phyloP scores from a whole-genome alignment of 23 tunicate species.

The Styela clava region DNA sequence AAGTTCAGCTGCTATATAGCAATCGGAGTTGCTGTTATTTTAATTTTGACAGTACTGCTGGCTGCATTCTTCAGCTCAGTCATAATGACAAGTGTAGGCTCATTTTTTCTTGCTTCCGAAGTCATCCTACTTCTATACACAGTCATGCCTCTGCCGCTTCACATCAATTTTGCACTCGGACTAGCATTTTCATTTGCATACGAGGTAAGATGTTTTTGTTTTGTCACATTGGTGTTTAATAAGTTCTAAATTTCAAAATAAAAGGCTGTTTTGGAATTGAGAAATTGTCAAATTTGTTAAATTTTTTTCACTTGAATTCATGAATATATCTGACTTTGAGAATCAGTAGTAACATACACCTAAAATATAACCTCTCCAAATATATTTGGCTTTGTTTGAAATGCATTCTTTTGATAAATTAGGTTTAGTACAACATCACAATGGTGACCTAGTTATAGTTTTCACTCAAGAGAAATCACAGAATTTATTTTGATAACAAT shows the following conservation, averaged over 20 bases:
- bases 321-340: too few relatives aligned
- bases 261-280: too few relatives aligned
- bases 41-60: slow-evolving; percentile 38
- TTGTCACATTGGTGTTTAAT: neutral
- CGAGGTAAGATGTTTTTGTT: slow-evolving; percentile 42
- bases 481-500: too few relatives aligned
- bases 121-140: slow-evolving; percentile 52
- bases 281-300: too few relatives aligned
- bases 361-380: too few relatives aligned
- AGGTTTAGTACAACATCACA: too few relatives aligned
- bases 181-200: slow-evolving; percentile 45
- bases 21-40: slow-evolving; percentile 21
- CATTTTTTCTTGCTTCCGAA: slow-evolving; percentile 42
- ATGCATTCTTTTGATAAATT: too few relatives aligned
- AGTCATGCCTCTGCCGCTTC: slow-evolving; percentile 62
- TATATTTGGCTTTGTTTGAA: too few relatives aligned
- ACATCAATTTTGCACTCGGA: slow-evolving; percentile 34
- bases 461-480: too few relatives aligned
- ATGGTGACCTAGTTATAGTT: too few relatives aligned
- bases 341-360: too few relatives aligned
- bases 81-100: slow-evolving; percentile 35
- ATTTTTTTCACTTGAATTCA: too few relatives aligned
- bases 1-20: slow-evolving; percentile 29
- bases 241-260: neutral
- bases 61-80: slow-evolving; percentile 26